These are phyloP conservation scores for Ypsolopha scabrella DNA, from an alignment of 2,888 invertebrate genomes.

Conservation along the genomic window DNA sequence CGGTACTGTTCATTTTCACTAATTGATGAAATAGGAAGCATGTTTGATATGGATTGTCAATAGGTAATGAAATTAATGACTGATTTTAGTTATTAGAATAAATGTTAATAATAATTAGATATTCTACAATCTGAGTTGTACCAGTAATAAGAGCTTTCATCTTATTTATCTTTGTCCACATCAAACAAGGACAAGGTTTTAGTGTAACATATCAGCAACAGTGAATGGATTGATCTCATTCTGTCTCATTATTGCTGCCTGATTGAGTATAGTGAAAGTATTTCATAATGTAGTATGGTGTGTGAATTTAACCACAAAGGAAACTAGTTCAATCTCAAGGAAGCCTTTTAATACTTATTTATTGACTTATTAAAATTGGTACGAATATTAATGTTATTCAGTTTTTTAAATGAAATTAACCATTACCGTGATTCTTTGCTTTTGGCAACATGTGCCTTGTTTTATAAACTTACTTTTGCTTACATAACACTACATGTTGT, in stretches of 20 bases:
- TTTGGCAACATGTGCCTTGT: slow-evolving; percentile 1
- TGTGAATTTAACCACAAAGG: no score
- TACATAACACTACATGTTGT: neutral
- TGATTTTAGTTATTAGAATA: neutral
- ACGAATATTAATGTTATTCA: no score
- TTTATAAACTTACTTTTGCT: slow-evolving; percentile 12
- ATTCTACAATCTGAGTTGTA: neutral
- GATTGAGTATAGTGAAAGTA: neutral
- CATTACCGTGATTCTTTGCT: neutral
- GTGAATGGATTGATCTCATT: neutral
- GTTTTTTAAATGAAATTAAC: no score
- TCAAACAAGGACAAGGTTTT: neutral
- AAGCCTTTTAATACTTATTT: no score
- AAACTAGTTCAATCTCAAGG: no score
- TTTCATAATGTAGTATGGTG: neutral
- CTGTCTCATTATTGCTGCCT: neutral
- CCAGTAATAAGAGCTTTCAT: neutral
- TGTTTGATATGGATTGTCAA: no score
- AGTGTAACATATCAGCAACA: neutral
- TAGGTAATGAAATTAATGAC: neutral
- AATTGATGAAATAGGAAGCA: no score
- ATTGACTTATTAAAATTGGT: no score
- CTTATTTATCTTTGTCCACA: neutral
- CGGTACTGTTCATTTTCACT: no score
- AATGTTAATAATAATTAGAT: neutral